Base-by-base conservation (phyloP, 2,797 vertebrate species). In the Acrocephalus scirpaceus region DNA sequence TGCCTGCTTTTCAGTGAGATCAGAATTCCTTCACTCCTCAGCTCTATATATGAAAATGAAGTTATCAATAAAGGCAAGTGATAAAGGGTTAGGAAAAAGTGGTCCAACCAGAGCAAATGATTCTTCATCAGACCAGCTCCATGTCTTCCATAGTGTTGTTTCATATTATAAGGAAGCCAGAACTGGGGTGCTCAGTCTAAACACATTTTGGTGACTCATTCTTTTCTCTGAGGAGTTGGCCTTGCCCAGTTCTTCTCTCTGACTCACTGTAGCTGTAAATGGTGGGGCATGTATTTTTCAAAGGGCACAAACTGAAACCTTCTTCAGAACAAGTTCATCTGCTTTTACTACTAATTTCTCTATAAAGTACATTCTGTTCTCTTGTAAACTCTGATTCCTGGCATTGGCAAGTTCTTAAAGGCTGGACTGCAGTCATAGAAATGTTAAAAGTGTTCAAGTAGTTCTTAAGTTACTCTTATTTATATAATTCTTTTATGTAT, bases 191-290 rank as follows among this genome's bases (percentile, higher is more conserved):
- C 62, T 92, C 48, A 76, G 67, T 67, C 48, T 64, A 71, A 88
- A 48, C 56, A 64, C 47, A 92, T 89, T 87, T 48, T 85, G 25
- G 34, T 95, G 93, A 94, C 45, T 92, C 77, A 92, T 71, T 92
- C 70, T 92, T 90, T 72, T 86, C 74, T 85, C 91, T 82, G 50
- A 87, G 86, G 84, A 89, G 29, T 9, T 27, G 42, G 56, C 78
- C 78, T 89, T 93, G 48, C 60, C 81, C 84, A 67, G 15, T 94
- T 93, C 77, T 90, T 36, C 30, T 61, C 62, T 84, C 64, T 95
- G 88, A 94, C 88, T 94, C 92, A 95, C n/a, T 79, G 48, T 48
- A 82, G 64, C 91, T 82, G 71, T 90, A 82, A 94, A 66, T 78
- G 44, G 19, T 79, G 42, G 60, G 74, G 64, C 74, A 61, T 67